Base-by-base conservation (phyloP, 2,113 vertebrate species). In the Phaethornis superciliosus region DNA sequence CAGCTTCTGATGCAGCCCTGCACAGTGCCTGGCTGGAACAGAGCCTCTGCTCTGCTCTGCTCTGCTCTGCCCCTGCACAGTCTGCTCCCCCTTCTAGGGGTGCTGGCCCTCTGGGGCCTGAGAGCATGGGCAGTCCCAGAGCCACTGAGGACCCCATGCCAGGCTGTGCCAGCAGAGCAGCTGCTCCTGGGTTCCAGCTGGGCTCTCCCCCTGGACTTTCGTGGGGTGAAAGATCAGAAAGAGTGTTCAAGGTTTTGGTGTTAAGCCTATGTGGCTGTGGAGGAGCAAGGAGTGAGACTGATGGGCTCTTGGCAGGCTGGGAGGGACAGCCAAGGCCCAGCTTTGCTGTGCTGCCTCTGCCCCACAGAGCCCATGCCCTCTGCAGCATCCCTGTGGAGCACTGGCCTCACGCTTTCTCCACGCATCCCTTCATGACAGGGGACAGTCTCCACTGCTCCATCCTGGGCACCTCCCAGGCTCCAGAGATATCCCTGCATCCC, bases 391-490 rank as follows among this genome's bases (percentile, higher is more conserved):
- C 30, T 40, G 24, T 7, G 0, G 40, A 49, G 51, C 19, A 40
- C 21, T 8, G 3, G 35, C 46, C 46, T 4, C 1, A 18, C 0
- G 1, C 52, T 27, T 21, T 42, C 72, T 62, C 47, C 2, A 2
- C 24, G 54, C 51, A 65, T 33, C 40, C 18, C 35, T 63, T 54
- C 2, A 2, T 28, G 46, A n/a, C 63, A 86, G 62, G 35, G 2
- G 0, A 37, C 33, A 28, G 49, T 51, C 74, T 46, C 77, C 8
- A 3, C 6, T 13, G 4, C 30, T 62, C n/a, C 55, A 30, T 27
- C 32, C 27, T 0, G 2, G 28, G 8, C 40, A 68, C 6, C 6
- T 56, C 12, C 42, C 0, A 0, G 30, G 74, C n/a, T 56, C 58
- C 55, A 42, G 74, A 35, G 40, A 33, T 17, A 40, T 23, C 40